Percentiles rank a stretch among this genome's conserved stretches.
These are phyloP conservation scores for Ploceus nigricollis DNA, from an alignment of 2,113 vertebrate genomes.

Conservation along the genomic window DNA sequence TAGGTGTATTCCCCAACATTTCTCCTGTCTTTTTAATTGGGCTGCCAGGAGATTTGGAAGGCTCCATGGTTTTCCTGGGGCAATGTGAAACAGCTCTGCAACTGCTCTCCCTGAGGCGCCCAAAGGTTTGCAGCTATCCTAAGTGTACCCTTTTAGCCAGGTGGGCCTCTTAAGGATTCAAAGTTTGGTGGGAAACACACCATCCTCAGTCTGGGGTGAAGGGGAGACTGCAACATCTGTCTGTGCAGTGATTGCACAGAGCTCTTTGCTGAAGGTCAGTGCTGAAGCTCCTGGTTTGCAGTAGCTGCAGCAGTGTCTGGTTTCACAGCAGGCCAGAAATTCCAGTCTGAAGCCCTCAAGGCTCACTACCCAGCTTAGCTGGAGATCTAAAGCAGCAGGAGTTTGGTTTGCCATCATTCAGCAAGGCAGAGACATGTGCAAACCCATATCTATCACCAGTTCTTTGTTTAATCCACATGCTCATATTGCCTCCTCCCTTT, in stretches of 20 bases:
- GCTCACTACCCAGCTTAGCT: not conserved
- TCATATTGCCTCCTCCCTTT: not conserved
- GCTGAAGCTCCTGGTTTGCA: not conserved
- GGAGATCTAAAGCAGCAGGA: slow-evolving; percentile 1
- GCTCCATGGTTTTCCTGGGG: not conserved
- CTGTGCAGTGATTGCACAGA: not conserved
- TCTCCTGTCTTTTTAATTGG: not conserved
- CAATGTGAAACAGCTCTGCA: not conserved
- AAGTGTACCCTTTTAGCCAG: not conserved
- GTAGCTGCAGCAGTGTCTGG: not conserved
- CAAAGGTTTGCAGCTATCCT: not conserved
- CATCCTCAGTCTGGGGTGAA: not conserved
- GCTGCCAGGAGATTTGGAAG: not conserved
- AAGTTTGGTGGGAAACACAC: not conserved
- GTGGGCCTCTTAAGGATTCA: not conserved
- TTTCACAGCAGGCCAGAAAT: slow-evolving; percentile 4
- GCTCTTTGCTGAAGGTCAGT: not conserved
- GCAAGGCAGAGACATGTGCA: not conserved
- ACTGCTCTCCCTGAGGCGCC: not conserved
- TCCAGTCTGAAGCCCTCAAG: not conserved
- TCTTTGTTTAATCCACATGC: not conserved
- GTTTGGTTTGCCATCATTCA: not conserved
- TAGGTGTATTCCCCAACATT: not conserved
- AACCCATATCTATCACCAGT: not conserved
- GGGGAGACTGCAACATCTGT: not conserved